Evolutionary conservation across 2,113 vertebrate species (phyloP), one percentile per base, ranked within the genome.

Genomic region (Tragelaphus strepsiceros): DNA sequence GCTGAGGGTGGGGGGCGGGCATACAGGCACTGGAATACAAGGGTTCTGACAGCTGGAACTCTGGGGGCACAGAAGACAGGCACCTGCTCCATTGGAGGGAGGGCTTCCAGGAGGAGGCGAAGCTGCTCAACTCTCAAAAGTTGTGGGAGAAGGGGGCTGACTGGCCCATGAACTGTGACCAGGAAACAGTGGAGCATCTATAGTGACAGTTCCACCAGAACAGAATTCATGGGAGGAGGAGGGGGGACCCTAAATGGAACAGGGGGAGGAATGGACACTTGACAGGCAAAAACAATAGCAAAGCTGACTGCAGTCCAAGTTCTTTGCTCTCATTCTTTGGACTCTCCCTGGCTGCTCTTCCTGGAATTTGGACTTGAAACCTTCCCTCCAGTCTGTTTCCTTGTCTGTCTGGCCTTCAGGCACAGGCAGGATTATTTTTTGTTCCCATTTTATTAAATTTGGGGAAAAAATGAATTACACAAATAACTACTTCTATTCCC

Each of bases 401-500:
- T 35, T 39, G 58, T n/a, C 61, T 35, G 11, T 53, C 17, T 81
- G 54, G 5, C 43, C 61, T 61, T 51, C 28, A 22, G 11, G 46
- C 5, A 53, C 1, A 53, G 58, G 22, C 54, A 92, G 46, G 51
- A 56, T 56, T 92, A 43, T 26, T 43, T 13, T 87, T 61, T 84
- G 61, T 88, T 88, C 78, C n/a, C 6, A 24, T 78, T 88, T 67
- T 49, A 88, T 51, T 71, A 67, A 77, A 83, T 87, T 49, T 7
- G 28, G 16, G 24, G 43, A 39, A 54, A 74, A 74, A 39, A 54
- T 19, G 28, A 92, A 78, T 30, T 39, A 39, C 19, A 67, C 53
- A 89, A 39, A 53, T 49, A 71, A 59, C 35, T 7, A 67, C 32
- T 39, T 78, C 22, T 78, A 14, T 46, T 80, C 32, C 13, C 6